phyloP scores from a whole-genome alignment of 2,888 invertebrate genomes.

The Tinea semifulvella region DNA sequence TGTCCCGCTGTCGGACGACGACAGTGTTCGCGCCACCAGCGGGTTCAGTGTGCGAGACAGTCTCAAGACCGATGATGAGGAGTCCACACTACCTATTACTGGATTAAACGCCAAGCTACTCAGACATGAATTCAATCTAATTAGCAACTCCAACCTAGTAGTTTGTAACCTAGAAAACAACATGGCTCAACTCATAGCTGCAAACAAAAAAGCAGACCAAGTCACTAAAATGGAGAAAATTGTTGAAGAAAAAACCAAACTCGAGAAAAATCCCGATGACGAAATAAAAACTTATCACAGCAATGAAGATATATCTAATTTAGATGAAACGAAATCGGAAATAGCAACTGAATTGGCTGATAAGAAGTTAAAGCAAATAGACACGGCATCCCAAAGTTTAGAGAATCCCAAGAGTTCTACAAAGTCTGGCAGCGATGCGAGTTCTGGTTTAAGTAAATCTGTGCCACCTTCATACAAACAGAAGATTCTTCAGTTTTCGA shows the following conservation, averaged over 20 bases:
- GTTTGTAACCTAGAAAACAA: constrained; percentile 60
- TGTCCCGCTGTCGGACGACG: constrained; percentile 58
- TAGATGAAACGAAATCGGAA: constrained; percentile 26
- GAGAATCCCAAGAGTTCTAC: constrained; percentile 54
- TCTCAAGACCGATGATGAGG: constrained; percentile 60
- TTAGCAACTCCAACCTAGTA: constrained; percentile 59
- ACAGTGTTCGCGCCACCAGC: constrained; percentile 58
- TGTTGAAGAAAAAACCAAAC: constrained; percentile 45
- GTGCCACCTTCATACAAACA: constrained; percentile 63
- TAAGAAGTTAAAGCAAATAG: constrained; percentile 35
- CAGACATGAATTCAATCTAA: constrained; percentile 54
- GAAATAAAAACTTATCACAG: constrained; percentile 21
- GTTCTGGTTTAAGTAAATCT: constrained; percentile 56
- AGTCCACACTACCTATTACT: constrained; percentile 53
- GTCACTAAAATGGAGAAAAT: constrained; percentile 56
- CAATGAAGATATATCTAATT: constrained; percentile 16
- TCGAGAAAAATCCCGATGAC: constrained; percentile 28
- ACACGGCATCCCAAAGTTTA: constrained; percentile 55
- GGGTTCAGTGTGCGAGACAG: constrained; percentile 60
- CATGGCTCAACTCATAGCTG: constrained; percentile 53
- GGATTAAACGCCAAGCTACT: constrained; percentile 54
- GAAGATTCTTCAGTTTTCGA: constrained; percentile 56
- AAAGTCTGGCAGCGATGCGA: constrained; percentile 50
- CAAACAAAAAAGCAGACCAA: constrained; percentile 41
- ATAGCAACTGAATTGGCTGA: constrained; percentile 21